Conservation (phyloP, 2,888 invertebrate genomes). For the Tineola bisselliella region DNA sequence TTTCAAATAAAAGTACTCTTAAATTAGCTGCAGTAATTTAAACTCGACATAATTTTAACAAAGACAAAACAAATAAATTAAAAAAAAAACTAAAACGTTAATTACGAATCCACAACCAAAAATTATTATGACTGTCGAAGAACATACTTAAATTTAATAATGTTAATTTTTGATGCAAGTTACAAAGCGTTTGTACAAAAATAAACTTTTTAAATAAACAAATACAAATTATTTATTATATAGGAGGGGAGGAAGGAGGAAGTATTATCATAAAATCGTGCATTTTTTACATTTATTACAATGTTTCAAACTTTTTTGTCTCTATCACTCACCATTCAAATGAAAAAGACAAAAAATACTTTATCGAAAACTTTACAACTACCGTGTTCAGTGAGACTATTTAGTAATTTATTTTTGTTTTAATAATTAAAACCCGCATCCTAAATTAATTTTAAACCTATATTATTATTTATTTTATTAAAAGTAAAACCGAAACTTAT, state of each 20-base stretch:
- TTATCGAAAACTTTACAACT: too few relatives aligned
- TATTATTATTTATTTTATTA: too few relatives aligned
- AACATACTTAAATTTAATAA: constrained; percentile 17
- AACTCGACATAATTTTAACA: constrained; percentile 52
- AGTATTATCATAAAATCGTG: neutral
- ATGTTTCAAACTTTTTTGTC: too few relatives aligned
- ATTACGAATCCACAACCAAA: constrained; percentile 37
- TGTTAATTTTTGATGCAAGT: constrained; percentile 45
- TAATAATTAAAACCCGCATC: too few relatives aligned
- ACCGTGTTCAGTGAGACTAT: too few relatives aligned
- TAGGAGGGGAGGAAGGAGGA: constrained; percentile 30
- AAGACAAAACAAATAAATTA: constrained; percentile 33
- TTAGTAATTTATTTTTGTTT: too few relatives aligned
- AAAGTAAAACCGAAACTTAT: too few relatives aligned
- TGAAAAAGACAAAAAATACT: too few relatives aligned
- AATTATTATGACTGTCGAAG: neutral
- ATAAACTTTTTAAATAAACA: constrained; percentile 54
- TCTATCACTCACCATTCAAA: too few relatives aligned
- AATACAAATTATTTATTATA: constrained; percentile 35
- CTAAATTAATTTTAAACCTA: neutral
- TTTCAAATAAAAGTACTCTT: constrained; percentile 56
- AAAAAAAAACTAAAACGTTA: neutral
- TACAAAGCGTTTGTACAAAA: constrained; percentile 43
- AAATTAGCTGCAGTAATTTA: constrained; percentile 56
- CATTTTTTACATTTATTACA: too few relatives aligned